Evolutionary conservation across 1,140 invertebrate genomes (phyloP).

Genomic region (Cepaea nemoralis): DNA sequence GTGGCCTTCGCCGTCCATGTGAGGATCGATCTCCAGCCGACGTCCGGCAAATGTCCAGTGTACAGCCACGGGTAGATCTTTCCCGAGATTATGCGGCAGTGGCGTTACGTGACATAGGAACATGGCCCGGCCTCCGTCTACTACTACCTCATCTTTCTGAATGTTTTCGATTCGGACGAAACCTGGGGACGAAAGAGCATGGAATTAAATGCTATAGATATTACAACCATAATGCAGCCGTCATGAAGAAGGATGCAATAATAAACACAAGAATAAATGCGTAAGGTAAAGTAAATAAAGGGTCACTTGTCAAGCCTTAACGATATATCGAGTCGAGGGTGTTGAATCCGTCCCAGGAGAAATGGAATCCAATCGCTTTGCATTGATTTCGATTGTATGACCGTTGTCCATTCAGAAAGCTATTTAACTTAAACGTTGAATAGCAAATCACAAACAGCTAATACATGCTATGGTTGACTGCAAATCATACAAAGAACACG

Average conservation of each 20-base stretch:
- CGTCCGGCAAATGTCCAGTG: constrained; percentile 19
- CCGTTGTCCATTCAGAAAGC: too few relatives aligned
- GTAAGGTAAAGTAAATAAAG: not conserved
- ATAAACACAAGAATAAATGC: not conserved
- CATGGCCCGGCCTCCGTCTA: constrained; percentile 29
- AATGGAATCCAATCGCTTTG: too few relatives aligned
- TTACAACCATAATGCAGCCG: not conserved
- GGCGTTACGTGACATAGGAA: constrained; percentile 11
- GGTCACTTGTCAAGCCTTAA: too few relatives aligned
- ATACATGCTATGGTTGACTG: too few relatives aligned
- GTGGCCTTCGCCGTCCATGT: constrained; percentile 19
- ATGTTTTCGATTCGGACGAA: not conserved
- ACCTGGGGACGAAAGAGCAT: not conserved
- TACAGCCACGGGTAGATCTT: constrained; percentile 8
- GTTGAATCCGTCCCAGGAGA: too few relatives aligned
- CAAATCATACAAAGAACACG: too few relatives aligned
- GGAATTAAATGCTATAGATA: constrained; percentile 5
- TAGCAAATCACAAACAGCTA: too few relatives aligned
- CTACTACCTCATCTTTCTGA: constrained; percentile 7
- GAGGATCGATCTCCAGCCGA: constrained; percentile 16
- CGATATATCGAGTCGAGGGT: too few relatives aligned
- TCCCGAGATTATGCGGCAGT: not conserved
- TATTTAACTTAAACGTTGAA: too few relatives aligned
- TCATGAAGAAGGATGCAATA: not conserved
- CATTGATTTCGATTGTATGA: too few relatives aligned